Evolutionary conservation across 2,797 vertebrate genomes (phyloP).

Genomic region (Halcyon leucocephala): DNA sequence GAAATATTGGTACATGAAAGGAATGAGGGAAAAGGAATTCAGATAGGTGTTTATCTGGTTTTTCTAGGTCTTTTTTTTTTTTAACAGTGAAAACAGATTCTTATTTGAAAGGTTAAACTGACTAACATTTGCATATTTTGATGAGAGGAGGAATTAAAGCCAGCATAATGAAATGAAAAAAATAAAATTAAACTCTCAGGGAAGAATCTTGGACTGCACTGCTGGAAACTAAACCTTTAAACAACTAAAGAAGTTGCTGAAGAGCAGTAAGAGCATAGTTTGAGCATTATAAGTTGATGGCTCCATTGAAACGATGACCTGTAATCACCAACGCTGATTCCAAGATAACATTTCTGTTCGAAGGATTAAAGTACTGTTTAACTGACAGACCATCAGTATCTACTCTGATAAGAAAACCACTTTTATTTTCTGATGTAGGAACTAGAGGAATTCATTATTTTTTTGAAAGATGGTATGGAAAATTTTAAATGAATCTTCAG

Average conservation of each 20-base stretch:
- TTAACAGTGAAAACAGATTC: not conserved
- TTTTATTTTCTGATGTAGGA: not conserved
- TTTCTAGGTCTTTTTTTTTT: not conserved
- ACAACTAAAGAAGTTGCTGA: not conserved
- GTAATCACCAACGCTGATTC: rapidly evolving
- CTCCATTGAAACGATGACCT: not conserved
- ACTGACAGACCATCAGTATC: not conserved
- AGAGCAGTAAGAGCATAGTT: rapidly evolving
- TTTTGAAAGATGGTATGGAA: not conserved
- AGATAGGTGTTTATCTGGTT: not conserved
- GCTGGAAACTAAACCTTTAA: not conserved
- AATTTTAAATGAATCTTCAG: not conserved
- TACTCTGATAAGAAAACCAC: not conserved
- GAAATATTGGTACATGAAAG: not conserved
- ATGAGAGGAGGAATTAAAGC: not conserved
- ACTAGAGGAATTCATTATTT: not conserved
- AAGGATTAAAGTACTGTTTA: not conserved
- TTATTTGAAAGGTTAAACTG: not conserved
- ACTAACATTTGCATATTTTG: not conserved
- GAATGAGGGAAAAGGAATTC: not conserved
- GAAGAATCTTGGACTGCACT: not conserved
- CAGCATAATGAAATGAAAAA: not conserved
- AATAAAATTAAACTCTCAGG: not conserved
- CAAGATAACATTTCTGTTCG: not conserved
- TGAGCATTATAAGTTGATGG: not conserved